Evolutionary conservation across 2,113 vertebrate species (phyloP).

Genomic region (Camarhynchus parvulus): DNA sequence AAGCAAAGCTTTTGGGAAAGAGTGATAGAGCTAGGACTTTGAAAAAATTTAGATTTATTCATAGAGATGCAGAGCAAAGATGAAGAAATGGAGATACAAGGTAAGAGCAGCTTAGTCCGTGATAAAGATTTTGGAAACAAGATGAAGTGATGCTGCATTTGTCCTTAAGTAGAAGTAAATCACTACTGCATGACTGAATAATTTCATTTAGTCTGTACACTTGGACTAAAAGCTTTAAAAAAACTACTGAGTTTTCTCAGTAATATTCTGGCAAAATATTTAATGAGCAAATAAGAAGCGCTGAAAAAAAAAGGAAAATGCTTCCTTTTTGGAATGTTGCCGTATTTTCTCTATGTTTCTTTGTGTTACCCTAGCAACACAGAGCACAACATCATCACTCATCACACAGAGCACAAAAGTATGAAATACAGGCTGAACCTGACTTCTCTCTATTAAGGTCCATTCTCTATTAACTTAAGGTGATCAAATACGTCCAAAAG

Average conservation of each 20-base stretch:
- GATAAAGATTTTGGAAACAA: neutral
- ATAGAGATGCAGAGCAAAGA: neutral
- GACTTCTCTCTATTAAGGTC: neutral
- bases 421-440: neutral
- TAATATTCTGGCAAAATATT: slow-evolving; percentile 36
- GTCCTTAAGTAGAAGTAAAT: slow-evolving; percentile 16
- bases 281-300: neutral
- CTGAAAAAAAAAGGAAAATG: neutral
- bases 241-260: slow-evolving; percentile 10
- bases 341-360: neutral
- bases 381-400: slow-evolving; percentile 1
- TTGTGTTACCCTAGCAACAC: slow-evolving; percentile 25
- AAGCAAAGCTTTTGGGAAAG: neutral
- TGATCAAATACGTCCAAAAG: neutral
- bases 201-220: neutral
- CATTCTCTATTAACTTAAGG: neutral
- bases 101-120: neutral
- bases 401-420: neutral
- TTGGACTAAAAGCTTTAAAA: slow-evolving; percentile 2
- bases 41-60: neutral
- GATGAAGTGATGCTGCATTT: neutral
- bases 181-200: neutral
- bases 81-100: neutral
- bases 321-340: slow-evolving; percentile 36
- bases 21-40: neutral